phyloP scores from a whole-genome alignment of 1,140 invertebrate genomes.

The Matsumurasca onukii region DNA sequence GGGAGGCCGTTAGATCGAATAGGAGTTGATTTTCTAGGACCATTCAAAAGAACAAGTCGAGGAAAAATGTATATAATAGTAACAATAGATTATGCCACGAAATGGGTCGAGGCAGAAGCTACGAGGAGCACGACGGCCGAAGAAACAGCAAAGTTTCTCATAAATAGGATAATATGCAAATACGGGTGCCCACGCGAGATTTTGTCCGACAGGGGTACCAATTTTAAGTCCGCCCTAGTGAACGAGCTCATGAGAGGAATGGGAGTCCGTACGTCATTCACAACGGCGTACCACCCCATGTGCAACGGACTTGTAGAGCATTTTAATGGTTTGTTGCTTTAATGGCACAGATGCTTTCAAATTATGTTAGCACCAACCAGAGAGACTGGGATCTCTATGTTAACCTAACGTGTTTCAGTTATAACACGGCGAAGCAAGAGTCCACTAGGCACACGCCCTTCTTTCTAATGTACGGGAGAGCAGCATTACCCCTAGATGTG shows the following conservation, averaged over 20 bases:
- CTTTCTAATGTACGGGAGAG: background rate
- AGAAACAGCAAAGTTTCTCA: constrained; percentile 7
- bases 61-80: constrained; percentile 3
- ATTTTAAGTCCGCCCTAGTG: background rate
- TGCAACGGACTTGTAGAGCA: constrained; percentile 14
- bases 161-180: constrained; percentile 9
- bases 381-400: background rate
- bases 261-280: background rate
- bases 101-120: constrained; percentile 9
- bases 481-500: background rate
- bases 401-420: background rate
- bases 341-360: background rate
- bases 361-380: background rate
- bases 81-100: background rate
- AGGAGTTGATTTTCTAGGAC: constrained; percentile 2
- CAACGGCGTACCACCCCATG: background rate
- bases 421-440: background rate
- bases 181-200: background rate
- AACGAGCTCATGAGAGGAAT: constrained; percentile 3
- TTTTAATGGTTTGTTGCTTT: constrained; percentile 1
- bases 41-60: constrained; percentile 5
- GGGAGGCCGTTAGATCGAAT: background rate
- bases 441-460: background rate
- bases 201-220: background rate
- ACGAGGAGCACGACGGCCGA: background rate